Conservation (phyloP, 2,888 invertebrate species). For the Ligdia adustata region DNA sequence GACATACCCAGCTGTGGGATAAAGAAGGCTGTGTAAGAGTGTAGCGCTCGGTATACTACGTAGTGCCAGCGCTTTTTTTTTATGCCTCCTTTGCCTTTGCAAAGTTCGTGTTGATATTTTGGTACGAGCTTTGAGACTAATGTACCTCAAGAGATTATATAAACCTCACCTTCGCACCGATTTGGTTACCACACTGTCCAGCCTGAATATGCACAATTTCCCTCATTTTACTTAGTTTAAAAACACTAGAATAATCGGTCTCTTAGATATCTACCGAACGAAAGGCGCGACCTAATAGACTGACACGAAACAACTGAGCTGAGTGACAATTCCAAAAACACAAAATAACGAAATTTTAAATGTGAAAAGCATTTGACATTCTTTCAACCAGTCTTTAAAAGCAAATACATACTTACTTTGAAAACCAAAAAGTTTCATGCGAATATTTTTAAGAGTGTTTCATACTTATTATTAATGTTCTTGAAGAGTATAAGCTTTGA, state of each 20-base stretch:
- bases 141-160: too few relatives aligned
- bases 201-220: constrained; percentile 93
- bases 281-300: constrained; percentile 55
- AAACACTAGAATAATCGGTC: constrained; percentile 42
- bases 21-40: too few relatives aligned
- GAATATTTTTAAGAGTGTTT: neutral
- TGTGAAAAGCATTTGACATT: too few relatives aligned
- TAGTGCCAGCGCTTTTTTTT: too few relatives aligned
- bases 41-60: too few relatives aligned
- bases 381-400: too few relatives aligned
- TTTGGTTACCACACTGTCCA: constrained; percentile 89
- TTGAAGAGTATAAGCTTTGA: constrained; percentile 4
- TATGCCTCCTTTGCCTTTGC: too few relatives aligned
- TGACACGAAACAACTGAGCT: constrained; percentile 67
- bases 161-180: constrained; percentile 72
- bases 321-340: constrained; percentile 24
- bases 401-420: too few relatives aligned
- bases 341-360: too few relatives aligned
- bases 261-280: constrained; percentile 38
- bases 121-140: too few relatives aligned
- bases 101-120: too few relatives aligned
- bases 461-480: neutral
- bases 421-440: constrained; percentile 5
- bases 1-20: too few relatives aligned
- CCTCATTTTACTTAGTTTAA: constrained; percentile 83